phyloP scores from a whole-genome alignment of 2,888 invertebrate species.

The Eilema griseolum region DNA sequence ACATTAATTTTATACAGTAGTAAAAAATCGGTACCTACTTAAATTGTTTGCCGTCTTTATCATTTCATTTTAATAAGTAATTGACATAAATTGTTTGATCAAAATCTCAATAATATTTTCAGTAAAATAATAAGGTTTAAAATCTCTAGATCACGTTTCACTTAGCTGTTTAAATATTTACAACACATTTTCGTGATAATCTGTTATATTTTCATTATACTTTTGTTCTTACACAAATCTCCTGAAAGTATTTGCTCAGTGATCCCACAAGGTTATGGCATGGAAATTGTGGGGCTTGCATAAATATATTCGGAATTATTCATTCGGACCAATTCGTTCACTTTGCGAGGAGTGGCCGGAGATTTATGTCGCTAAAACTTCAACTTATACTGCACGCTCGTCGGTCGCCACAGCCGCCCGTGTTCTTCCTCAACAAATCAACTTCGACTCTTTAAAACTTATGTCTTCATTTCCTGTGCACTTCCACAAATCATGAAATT shows the following conservation, averaged over 20 bases:
- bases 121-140: constrained; percentile 24
- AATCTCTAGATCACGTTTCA: constrained; percentile 24
- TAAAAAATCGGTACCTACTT: neutral
- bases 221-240: constrained; percentile 40
- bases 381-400: constrained; percentile 70
- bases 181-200: constrained; percentile 25
- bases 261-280: constrained; percentile 51
- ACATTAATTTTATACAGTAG: no score
- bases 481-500: neutral
- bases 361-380: constrained; percentile 77
- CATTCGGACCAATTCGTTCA: constrained; percentile 69
- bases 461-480: constrained; percentile 18
- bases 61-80: neutral
- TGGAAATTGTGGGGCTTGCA: constrained; percentile 58
- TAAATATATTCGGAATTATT: constrained; percentile 73
- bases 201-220: constrained; percentile 30
- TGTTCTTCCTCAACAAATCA: constrained; percentile 70
- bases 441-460: constrained; percentile 51
- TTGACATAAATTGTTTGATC: neutral
- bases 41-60: neutral
- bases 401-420: constrained; percentile 49
- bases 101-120: constrained; percentile 2
- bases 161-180: constrained; percentile 36
- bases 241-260: constrained; percentile 50
- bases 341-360: constrained; percentile 67